These are phyloP conservation scores for Epizoanthus scotinus DNA, from an alignment of 92 coral and sea anemone genomes.

Conservation along the genomic window DNA sequence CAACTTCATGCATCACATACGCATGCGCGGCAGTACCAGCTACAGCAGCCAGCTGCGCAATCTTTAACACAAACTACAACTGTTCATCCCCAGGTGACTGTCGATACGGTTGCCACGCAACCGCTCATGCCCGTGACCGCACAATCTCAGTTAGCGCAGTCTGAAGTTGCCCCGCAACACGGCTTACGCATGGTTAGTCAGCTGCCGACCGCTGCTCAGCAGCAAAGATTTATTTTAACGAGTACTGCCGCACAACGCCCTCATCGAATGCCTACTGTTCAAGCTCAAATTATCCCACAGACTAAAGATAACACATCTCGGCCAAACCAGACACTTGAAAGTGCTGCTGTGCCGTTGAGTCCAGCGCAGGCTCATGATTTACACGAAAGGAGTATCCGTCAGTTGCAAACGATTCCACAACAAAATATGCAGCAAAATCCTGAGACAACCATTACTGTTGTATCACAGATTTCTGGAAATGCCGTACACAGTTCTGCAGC, in stretches of 20 bases:
- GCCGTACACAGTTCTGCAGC: neutral
- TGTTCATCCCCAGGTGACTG: neutral
- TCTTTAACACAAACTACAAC: conserved; percentile 4
- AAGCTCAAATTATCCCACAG: neutral
- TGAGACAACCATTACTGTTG: conserved; percentile 33
- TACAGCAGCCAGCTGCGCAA: conserved; percentile 10
- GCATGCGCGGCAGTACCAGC: neutral
- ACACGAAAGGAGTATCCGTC: too few species aligned
- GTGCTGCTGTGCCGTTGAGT: neutral
- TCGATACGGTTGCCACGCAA: neutral
- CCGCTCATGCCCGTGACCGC: neutral
- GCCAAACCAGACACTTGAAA: neutral
- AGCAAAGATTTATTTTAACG: neutral
- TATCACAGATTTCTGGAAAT: neutral
- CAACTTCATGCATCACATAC: neutral
- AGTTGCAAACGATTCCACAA: neutral
- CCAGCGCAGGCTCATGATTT: too few species aligned
- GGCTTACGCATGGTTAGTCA: neutral
- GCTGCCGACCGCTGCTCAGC: conserved; percentile 7
- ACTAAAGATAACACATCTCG: neutral
- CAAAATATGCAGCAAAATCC: conserved; percentile 15
- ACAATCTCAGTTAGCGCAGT: neutral
- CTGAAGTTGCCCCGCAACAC: neutral
- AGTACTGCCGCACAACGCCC: neutral
- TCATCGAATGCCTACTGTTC: neutral